These are phyloP conservation scores for Lontra canadensis DNA, from an alignment of 2,113 vertebrate genomes.

Conservation along the genomic window DNA sequence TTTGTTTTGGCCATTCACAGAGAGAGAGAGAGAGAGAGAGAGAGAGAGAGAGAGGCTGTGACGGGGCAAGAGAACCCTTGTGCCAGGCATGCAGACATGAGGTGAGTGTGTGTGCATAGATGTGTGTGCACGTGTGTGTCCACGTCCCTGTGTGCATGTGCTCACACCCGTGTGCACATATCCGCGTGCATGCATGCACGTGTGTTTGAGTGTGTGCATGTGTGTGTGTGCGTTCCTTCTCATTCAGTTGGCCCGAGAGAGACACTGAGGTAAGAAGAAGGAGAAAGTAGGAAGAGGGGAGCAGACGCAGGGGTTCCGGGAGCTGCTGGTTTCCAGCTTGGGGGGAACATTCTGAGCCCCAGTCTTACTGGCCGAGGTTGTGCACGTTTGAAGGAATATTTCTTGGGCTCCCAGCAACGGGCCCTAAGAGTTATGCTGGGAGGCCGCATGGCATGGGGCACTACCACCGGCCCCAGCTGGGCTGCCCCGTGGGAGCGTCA, in stretches of 20 bases:
- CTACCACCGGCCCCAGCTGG: neutral
- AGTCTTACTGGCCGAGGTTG: neutral
- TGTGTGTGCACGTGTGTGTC: neutral
- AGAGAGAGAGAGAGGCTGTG: neutral
- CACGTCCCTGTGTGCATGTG: too few relatives aligned
- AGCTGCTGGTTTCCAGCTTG: neutral
- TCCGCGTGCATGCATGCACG: too few relatives aligned
- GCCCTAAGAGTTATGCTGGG: neutral
- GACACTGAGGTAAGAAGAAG: neutral
- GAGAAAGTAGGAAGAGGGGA: too few relatives aligned
- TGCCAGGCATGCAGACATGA: rapidly evolving
- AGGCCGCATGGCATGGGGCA: too few relatives aligned
- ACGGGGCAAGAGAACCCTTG: neutral
- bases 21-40: neutral
- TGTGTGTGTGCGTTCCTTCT: neutral
- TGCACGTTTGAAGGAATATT: neutral
- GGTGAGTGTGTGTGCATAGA: neutral
- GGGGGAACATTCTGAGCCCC: neutral
- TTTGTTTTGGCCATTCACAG: neutral
- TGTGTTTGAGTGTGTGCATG: too few relatives aligned
- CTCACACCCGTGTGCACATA: neutral
- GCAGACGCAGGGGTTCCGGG: too few relatives aligned
- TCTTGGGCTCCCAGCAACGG: neutral
- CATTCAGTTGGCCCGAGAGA: neutral
- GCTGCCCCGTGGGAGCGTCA: neutral